Base-by-base conservation (phyloP, 2,113 vertebrate species). In the Caracal caracal region DNA sequence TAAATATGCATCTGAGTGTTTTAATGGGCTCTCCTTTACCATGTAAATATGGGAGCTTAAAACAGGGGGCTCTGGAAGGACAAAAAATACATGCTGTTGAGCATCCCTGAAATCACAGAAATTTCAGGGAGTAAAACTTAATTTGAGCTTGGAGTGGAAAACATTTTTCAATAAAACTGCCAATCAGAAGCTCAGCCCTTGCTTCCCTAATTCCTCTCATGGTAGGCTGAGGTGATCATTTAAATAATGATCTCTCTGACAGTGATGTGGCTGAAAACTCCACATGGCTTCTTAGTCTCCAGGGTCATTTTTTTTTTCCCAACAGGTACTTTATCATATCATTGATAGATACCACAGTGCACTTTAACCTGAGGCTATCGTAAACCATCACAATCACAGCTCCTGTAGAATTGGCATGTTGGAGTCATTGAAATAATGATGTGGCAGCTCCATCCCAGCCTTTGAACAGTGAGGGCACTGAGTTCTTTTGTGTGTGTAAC, bases 401-500 rank as follows among this genome's bases (percentile, higher is more conserved):
- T 96, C 94, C 89, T 95, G 79, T 61, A 84, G 51, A 89, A 95
- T 9, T 19, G 89, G 40, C 92, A 92, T 35, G 0, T 33, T 43
- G 84, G 33, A 95, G 92, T 89, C 0, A 92, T 78, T 93, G 73
- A 96, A 94, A 96, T 53, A 95, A 86, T 97, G 96, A 98, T 87
- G 95, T 99, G 98, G 98, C 98, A 97, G 92, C 90, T 22, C 28
- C 53, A 89, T 70, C 47, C 82, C 83, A 98, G 98, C 98, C 99
- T 99, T 99, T 99, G 98, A 86, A 95, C 98, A 88, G 95, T 40
- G 20, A 94, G 82, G 83, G 33, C 89, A 91, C 49, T 2, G 22
- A 51, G 87, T 78, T 75, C 90, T 91, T 83, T 68, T 70, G 37
- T 92, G 95, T 87, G 85, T 61, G 86, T 95, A 97, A 96, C 13